Evolutionary conservation across 2,888 invertebrate genomes (phyloP), one percentile per base, ranked within the genome.

Genomic region (Ptilodon capucinus): DNA sequence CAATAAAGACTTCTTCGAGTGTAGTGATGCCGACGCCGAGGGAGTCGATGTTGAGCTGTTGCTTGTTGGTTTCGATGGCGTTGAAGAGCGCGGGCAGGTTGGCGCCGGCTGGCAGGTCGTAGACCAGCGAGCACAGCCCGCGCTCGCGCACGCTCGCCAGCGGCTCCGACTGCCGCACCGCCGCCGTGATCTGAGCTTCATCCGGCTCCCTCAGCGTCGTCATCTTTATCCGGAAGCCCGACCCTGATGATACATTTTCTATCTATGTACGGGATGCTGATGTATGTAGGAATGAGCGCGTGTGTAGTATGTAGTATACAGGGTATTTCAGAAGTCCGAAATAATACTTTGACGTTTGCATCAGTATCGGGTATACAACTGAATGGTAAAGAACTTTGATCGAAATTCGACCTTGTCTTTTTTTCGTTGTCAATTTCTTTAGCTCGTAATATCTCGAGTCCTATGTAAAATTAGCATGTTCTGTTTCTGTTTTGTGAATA

Each of bases 1-100:
- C 42, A 17, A 51, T 28, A 17, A 51, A 51, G 4, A 51, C 51
- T 34, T 42, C 52, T 18, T 48, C 48, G 1, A 51, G 23, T 16
- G 51, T 51, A 7, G 51, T 44, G 14, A 44, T 42, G 16, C 44
- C 44, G 2, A 51, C 42, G 1, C 51, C 42, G 11, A 47, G 28
- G 2, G 17, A 14, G 13, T 40, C 28, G 5, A 51, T 47, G 17
- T 42, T 17, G 2, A 51, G 23, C n/a, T 51, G 41, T 1, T 9
- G 17, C 17, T 51, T 44, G 7, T 19, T 44, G 2, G 28, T 47
- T 18, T 51, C 51, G 11, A 51, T 25, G 17, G 21, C 43, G 13
- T 47, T 32, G 34, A 47, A 51, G 1, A 47, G 17, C 0, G 19
- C 11, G 11, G 42, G 46, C 41, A 51, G 25, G 44, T 44, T 43